These are phyloP conservation scores for Xanthorhoe spadicearia DNA, from an alignment of 2,888 invertebrate genomes.

Conservation along the genomic window DNA sequence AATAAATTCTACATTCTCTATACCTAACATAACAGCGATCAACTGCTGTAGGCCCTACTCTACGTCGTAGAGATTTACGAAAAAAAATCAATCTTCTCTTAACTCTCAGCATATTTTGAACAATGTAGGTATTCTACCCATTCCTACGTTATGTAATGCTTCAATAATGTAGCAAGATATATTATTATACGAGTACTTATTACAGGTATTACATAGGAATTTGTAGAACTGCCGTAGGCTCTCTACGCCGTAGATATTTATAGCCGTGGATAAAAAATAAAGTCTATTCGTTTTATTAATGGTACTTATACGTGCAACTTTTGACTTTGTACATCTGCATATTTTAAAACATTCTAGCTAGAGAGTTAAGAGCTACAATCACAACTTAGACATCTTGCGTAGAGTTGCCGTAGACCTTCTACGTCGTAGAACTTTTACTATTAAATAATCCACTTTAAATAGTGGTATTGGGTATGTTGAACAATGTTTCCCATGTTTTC, in stretches of 20 bases:
- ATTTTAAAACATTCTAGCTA: too few species aligned
- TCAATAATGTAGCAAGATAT: neutral
- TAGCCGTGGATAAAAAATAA: neutral
- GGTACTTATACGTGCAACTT: too few species aligned
- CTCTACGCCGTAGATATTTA: neutral
- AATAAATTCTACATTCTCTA: neutral
- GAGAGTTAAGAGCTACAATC: too few species aligned
- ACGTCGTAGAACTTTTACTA: constrained; percentile 3
- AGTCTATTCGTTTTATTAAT: too few species aligned
- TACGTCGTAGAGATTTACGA: neutral
- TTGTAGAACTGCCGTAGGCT: neutral
- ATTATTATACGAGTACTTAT: neutral
- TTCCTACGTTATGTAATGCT: neutral
- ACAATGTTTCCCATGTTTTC: too few species aligned
- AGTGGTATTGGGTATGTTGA: too few species aligned
- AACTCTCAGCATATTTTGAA: neutral
- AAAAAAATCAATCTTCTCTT: neutral
- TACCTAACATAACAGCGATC: neutral
- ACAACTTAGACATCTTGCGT: neutral
- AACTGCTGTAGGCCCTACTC: neutral
- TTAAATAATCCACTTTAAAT: neutral
- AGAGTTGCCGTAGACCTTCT: constrained; percentile 2
- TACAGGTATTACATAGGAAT: neutral
- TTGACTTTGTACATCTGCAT: too few species aligned
- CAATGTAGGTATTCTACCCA: neutral